These are phyloP conservation scores for Agrypnus murinus DNA, from an alignment of 2,888 invertebrate species.

Conservation along the genomic window DNA sequence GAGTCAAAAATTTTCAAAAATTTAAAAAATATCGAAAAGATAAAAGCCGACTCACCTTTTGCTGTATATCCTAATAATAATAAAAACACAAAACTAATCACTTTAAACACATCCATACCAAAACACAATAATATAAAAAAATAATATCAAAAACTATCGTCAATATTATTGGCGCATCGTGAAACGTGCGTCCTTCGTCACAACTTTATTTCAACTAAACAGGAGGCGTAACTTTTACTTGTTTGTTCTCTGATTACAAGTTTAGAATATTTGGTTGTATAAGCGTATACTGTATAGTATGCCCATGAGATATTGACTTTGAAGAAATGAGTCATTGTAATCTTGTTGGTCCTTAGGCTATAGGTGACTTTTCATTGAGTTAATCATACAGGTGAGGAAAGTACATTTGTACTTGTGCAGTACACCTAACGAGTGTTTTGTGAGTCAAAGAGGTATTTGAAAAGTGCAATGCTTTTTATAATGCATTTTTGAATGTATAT, in stretches of 20 bases:
- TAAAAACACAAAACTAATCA: background rate
- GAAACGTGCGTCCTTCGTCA: conserved; percentile 26
- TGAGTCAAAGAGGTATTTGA: too few relatives aligned
- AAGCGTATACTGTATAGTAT: background rate
- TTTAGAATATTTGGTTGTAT: background rate
- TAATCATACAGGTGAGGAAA: conserved; percentile 1
- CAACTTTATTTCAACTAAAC: conserved; percentile 20
- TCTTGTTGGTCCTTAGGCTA: conserved; percentile 11
- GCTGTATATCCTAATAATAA: conserved; percentile 30
- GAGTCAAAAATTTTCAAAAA: too few relatives aligned
- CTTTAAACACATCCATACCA: conserved; percentile 29
- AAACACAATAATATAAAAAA: conserved; percentile 13
- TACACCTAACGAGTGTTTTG: too few relatives aligned
- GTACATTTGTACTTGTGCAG: too few relatives aligned
- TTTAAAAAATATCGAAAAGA: background rate
- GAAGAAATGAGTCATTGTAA: conserved; percentile 14
- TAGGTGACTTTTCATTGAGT: conserved; percentile 25
- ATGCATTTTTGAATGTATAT: too few relatives aligned
- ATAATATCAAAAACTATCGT: background rate
- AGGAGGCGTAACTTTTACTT: conserved; percentile 40
- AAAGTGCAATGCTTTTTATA: too few relatives aligned
- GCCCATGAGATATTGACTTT: conserved; percentile 9
- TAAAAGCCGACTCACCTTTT: conserved; percentile 6
- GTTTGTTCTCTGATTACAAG: conserved; percentile 30
- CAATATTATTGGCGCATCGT: conserved; percentile 19